Evolutionary conservation across 2,797 vertebrate species (phyloP).

Genomic region (Chaenodraco wilsoni): DNA sequence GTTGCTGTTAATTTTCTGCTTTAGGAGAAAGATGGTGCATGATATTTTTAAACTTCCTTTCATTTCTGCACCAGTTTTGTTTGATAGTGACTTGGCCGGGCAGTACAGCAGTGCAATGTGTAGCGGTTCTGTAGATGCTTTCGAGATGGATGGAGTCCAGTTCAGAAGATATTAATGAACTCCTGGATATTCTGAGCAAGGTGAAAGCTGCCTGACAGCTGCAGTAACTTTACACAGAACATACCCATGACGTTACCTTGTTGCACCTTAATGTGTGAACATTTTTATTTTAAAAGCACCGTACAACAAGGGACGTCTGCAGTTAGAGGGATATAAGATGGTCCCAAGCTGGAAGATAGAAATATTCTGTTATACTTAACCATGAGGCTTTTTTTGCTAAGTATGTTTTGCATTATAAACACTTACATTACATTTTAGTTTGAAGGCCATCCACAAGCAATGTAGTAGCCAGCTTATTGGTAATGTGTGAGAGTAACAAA

Average conservation of each 20-base stretch:
- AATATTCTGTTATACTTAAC: slow-evolving; percentile 5
- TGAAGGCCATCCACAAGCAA: background rate
- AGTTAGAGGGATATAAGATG: slow-evolving; percentile 1
- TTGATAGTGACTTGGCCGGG: slow-evolving; percentile 9
- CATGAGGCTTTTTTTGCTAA: background rate
- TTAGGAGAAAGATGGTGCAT: background rate
- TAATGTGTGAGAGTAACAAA: slow-evolving; percentile 17
- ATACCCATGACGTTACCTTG: slow-evolving; percentile 43
- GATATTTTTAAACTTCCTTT: slow-evolving; percentile 6
- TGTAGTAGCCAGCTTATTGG: background rate
- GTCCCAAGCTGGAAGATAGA: no score
- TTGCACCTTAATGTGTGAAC: slow-evolving; percentile 29
- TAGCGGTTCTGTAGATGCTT: slow-evolving; percentile 37
- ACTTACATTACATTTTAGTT: slow-evolving; percentile 12
- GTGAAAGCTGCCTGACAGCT: slow-evolving; percentile 69
- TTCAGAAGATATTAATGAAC: slow-evolving; percentile 76
- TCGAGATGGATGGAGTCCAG: slow-evolving; percentile 41
- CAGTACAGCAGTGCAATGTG: slow-evolving; percentile 15
- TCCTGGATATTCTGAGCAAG: slow-evolving; percentile 74
- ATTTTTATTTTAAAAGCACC: slow-evolving; percentile 22
- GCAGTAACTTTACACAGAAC: slow-evolving; percentile 63
- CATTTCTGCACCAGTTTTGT: slow-evolving; percentile 7
- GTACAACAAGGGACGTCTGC: background rate
- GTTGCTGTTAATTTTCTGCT: slow-evolving; percentile 14
- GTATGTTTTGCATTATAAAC: background rate